These are phyloP conservation scores for Criorhina ranunculi DNA, from an alignment of 2,888 invertebrate species.

Conservation along the genomic window DNA sequence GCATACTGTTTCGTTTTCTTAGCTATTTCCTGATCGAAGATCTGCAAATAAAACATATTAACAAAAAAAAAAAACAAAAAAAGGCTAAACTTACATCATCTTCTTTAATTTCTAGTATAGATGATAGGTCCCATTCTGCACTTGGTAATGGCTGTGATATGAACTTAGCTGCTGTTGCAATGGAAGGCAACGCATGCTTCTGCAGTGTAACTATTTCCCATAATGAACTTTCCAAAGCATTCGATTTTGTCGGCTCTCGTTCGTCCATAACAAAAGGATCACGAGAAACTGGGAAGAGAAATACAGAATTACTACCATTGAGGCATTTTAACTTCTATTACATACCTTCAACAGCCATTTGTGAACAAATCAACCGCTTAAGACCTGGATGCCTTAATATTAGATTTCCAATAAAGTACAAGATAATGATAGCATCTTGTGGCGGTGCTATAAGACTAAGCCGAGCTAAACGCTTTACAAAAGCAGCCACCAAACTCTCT, in stretches of 20 bases:
- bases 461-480: constrained; percentile 94
- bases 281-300: constrained; percentile 77
- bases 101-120: constrained; percentile 88
- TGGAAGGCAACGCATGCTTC: constrained; percentile 89
- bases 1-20: constrained; percentile 91
- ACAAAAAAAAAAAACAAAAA: not conserved
- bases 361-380: constrained; percentile 87
- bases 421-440: constrained; percentile 90
- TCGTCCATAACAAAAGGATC: constrained; percentile 96
- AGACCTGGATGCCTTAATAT: constrained; percentile 93
- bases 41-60: constrained; percentile 84
- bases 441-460: constrained; percentile 93
- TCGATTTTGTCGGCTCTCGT: constrained; percentile 90
- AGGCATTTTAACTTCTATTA: not conserved
- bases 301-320: constrained; percentile 55
- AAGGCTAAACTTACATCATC: constrained; percentile 86
- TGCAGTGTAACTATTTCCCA: constrained; percentile 96
- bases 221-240: constrained; percentile 94
- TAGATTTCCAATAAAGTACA: constrained; percentile 94
- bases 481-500: constrained; percentile 95
- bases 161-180: constrained; percentile 90
- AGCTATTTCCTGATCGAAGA: constrained; percentile 91
- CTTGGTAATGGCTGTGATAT: constrained; percentile 88
- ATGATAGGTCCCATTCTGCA: constrained; percentile 89
- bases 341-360: constrained; percentile 84